Base-by-base conservation (phyloP, 2,797 vertebrate species). In the Argya squamiceps region DNA sequence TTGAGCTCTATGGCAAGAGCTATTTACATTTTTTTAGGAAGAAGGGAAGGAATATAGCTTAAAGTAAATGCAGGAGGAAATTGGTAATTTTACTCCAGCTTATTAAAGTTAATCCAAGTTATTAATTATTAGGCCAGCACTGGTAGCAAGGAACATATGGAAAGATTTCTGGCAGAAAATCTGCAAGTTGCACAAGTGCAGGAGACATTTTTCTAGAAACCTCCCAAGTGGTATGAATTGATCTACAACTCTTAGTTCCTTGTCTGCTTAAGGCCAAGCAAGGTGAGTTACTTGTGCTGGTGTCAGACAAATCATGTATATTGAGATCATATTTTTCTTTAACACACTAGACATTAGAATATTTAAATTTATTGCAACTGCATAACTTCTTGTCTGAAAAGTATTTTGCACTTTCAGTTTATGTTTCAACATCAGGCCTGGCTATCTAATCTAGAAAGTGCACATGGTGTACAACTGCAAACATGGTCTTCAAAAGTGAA, bases 1-100 rank as follows among this genome's bases (percentile, higher is more conserved):
- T 1, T 36, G 14, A 84, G 73, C 27, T 36, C 1, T 29, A 29
- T 0, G 0, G 12, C 36, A 78, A 62, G 50, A 65, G 6, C 4
- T 13, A 17, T 62, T 64, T 49, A 44, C 11, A 12, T 71, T 59
- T 74, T 64, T 83, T 64, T 37, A 41, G 67, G 36, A 71, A 75
- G 41, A 80, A 70, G 58, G 12, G 7, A 14, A 12, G 3, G 8
- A 23, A 22, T 65, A 41, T 17, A 64, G 1, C 27, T 75, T 52
- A 18, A 73, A 47, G 29, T 36, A 93, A 81, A 75, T 7, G 15
- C 15, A 65, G 44, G 53, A 69, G 12, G 43, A 86, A 90, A 52
- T 41, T 16, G 1, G 49, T 58, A 24, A 39, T 67, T 69, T 74
- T 77, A 43, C 11, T 83, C 22, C 12, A 64, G 3, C 1, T 78